A percentile compares a stretch with the other conserved stretches of the same genome.
phyloP scores from a whole-genome alignment of 2,113 vertebrate genomes.

The Phalacrocorax pelagicus region DNA sequence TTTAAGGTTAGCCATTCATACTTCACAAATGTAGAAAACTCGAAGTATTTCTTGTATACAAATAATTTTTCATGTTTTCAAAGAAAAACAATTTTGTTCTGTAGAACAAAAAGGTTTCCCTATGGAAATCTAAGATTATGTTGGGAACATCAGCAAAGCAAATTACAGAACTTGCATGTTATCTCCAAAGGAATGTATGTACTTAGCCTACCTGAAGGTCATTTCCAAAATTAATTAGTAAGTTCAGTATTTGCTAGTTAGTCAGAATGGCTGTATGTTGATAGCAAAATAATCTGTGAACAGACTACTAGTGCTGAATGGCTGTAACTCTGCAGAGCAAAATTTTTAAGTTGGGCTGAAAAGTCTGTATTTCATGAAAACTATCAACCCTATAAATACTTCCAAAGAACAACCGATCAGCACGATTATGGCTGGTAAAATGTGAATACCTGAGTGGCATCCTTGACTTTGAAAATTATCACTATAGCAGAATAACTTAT shows the following conservation, averaged over 20 bases:
- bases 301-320: neutral
- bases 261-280: neutral
- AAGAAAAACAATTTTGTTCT: neutral
- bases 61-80: neutral
- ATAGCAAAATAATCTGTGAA: neutral
- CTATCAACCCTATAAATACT: neutral
- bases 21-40: neutral
- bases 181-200: neutral
- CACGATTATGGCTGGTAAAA: neutral
- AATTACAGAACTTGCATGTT: neutral
- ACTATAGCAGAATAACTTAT: neutral
- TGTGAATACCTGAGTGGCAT: neutral
- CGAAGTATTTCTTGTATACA: neutral
- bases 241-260: neutral
- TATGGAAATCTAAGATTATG: neutral
- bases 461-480: neutral
- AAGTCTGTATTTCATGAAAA: neutral
- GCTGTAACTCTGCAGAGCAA: neutral
- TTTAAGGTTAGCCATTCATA: neutral
- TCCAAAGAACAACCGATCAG: neutral
- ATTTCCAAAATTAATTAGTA: neutral
- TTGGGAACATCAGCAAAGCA: neutral
- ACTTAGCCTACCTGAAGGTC: neutral
- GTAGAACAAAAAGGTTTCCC: neutral
- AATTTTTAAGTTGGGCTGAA: neutral